phyloP scores from a whole-genome alignment of 1,140 invertebrate genomes.

The Drosophila sechellia region DNA sequence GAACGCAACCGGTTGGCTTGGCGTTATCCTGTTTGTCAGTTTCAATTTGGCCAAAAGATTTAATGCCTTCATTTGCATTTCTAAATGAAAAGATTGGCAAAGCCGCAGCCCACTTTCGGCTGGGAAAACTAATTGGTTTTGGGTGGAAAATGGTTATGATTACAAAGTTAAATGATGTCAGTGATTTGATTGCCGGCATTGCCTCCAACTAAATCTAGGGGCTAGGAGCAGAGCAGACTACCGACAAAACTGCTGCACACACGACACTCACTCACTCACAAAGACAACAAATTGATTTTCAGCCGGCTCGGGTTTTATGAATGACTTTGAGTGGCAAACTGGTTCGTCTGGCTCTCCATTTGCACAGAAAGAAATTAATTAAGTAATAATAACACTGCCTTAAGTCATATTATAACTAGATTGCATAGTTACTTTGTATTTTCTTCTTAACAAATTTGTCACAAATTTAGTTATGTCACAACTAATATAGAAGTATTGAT shows the following conservation, averaged over 20 bases:
- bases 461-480: no score
- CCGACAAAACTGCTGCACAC: slow-evolving; percentile 18
- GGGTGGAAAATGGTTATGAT: slow-evolving; percentile 77
- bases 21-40: slow-evolving; percentile 77
- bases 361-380: background rate
- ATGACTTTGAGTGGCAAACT: slow-evolving; percentile 72
- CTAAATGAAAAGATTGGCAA: slow-evolving; percentile 63
- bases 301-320: slow-evolving; percentile 56
- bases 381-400: no score
- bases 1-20: slow-evolving; percentile 38
- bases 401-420: no score
- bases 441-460: no score
- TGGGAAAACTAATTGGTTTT: slow-evolving; percentile 71
- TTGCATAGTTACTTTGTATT: no score
- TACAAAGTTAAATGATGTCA: slow-evolving; percentile 78
- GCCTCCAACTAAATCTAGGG: slow-evolving; percentile 47
- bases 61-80: slow-evolving; percentile 82
- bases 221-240: slow-evolving; percentile 33
- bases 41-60: slow-evolving; percentile 74
- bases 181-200: slow-evolving; percentile 70
- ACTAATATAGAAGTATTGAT: no score
- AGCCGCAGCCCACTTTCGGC: slow-evolving; percentile 61
- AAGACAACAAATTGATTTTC: slow-evolving; percentile 60
- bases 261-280: slow-evolving; percentile 23
- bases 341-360: slow-evolving; percentile 40